These are phyloP conservation scores for Octonoba sinensis DNA, from an alignment of 2,888 invertebrate species.

Conservation along the genomic window DNA sequence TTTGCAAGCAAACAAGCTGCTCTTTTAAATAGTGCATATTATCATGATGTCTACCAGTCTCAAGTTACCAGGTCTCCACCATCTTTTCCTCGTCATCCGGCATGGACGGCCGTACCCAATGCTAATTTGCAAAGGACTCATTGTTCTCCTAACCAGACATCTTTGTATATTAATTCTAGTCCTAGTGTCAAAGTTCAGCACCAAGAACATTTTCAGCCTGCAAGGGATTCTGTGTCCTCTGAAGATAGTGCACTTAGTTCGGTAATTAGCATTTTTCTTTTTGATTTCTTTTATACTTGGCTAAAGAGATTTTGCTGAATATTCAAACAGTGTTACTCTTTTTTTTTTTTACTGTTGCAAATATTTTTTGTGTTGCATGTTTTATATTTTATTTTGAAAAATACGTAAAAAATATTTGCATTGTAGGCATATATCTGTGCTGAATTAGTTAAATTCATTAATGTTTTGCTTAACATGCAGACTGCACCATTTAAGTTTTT, in stretches of 20 bases:
- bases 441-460: too few species aligned
- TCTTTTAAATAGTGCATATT: constrained; percentile 55
- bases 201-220: constrained; percentile 43
- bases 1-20: constrained; percentile 24
- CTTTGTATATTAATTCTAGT: constrained; percentile 57
- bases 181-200: constrained; percentile 62
- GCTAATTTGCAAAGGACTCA: constrained; percentile 58
- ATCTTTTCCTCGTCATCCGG: constrained; percentile 58
- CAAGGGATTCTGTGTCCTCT: constrained; percentile 64
- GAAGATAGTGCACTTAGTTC: constrained; percentile 63
- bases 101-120: constrained; percentile 61
- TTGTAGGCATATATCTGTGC: too few species aligned
- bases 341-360: too few species aligned
- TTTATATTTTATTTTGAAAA: too few species aligned
- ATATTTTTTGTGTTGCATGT: too few species aligned
- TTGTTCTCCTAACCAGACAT: constrained; percentile 36
- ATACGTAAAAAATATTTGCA: too few species aligned
- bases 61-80: constrained; percentile 36
- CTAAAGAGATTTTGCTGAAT: too few species aligned
- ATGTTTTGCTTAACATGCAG: too few species aligned
- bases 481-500: too few species aligned
- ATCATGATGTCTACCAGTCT: constrained; percentile 49
- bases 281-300: too few species aligned
- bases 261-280: constrained; percentile 30
- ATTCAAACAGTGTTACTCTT: too few species aligned